A percentile compares a stretch with the other conserved stretches of the same genome.
Evolutionary conservation across 2,888 invertebrate genomes (phyloP).

Genomic region (Drosophila neutralis): DNA sequence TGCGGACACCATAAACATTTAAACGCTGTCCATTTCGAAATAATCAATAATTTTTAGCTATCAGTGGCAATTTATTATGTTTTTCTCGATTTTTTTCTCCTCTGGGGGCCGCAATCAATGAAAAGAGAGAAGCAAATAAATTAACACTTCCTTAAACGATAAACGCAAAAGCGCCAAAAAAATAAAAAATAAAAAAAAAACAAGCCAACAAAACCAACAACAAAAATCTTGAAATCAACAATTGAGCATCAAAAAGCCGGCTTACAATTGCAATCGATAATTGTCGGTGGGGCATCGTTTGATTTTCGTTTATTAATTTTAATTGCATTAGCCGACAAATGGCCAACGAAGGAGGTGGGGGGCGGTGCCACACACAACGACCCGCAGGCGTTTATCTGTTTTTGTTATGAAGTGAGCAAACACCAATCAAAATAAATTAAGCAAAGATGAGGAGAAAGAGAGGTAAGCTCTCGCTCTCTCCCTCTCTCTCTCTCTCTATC

Average conservation of each 20-base stretch:
- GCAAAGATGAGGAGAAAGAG: too few species aligned
- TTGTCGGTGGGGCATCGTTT: slow-evolving; percentile 53
- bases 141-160: slow-evolving; percentile 81
- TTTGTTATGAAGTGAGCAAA: slow-evolving; percentile 42
- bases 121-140: slow-evolving; percentile 74
- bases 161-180: slow-evolving; percentile 57
- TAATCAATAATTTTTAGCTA: slow-evolving; percentile 81
- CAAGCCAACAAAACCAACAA: not conserved
- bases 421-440: not conserved
- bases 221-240: slow-evolving; percentile 39
- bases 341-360: slow-evolving; percentile 17
- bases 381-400: slow-evolving; percentile 39
- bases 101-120: slow-evolving; percentile 37
- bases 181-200: not conserved
- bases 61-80: slow-evolving; percentile 78
- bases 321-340: slow-evolving; percentile 60
- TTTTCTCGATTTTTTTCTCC: slow-evolving; percentile 31
- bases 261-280: slow-evolving; percentile 57
- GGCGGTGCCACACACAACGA: slow-evolving; percentile 48
- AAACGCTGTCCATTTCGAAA: slow-evolving; percentile 80
- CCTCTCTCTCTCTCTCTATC: not conserved
- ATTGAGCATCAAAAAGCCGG: slow-evolving; percentile 57
- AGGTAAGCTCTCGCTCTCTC: too few species aligned
- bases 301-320: slow-evolving; percentile 77
- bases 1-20: slow-evolving; percentile 73